Base-by-base conservation (phyloP, 1,140 invertebrate species). In the Alviniconcha marisindica region DNA sequence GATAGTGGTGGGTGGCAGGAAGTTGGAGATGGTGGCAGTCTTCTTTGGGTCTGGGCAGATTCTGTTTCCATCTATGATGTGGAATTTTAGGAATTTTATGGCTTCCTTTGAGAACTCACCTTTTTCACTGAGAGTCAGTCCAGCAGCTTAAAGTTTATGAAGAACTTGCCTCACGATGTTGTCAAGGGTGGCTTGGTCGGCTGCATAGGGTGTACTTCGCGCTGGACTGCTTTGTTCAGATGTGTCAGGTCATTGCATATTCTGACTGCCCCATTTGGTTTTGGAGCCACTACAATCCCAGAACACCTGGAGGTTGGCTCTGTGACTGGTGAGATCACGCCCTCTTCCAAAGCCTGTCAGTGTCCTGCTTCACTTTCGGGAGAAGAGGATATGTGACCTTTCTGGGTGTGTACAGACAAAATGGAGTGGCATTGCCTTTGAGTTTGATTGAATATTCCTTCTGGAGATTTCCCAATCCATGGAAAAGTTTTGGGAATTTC, bases 11-110 rank as follows among this genome's bases (percentile, higher is more conserved):
- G 93, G 93, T 60, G 18, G n/a, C 18, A 85, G 85, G 42, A 92
- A 87, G 4, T 90, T 78, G 21, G 54, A n/a, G 48, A 87, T 84
- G 1, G 84, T 79, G 28, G 80, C 38, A 0, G 83, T 44, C 85
- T 93, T 94, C 7, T 88, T 87, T 63, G 88, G 89, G 51, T 93
- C 91, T 40, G 90, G 85, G 56, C 89, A 89, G 18, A 77, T 51
- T 1, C 81, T 71, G 2, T 51, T 48, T 3, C 15, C 28, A 28
- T 38, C 54, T 36, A 83, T 81, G 18, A 82, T 51, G 33, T 84
- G 85, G n/a, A n/a, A n/a, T n/a, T n/a, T n/a, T n/a, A n/a, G n/a
- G n/a, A n/a, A n/a, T n/a, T n/a, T n/a, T n/a, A n/a, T n/a, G n/a
- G n/a, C n/a, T n/a, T n/a, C n/a, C n/a, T n/a, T n/a, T n/a, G n/a